A percentile compares a stretch with the other conserved stretches of the same genome.
phyloP scores from a whole-genome alignment of 2,888 invertebrate species.

The Lasioglossum malachurum region DNA sequence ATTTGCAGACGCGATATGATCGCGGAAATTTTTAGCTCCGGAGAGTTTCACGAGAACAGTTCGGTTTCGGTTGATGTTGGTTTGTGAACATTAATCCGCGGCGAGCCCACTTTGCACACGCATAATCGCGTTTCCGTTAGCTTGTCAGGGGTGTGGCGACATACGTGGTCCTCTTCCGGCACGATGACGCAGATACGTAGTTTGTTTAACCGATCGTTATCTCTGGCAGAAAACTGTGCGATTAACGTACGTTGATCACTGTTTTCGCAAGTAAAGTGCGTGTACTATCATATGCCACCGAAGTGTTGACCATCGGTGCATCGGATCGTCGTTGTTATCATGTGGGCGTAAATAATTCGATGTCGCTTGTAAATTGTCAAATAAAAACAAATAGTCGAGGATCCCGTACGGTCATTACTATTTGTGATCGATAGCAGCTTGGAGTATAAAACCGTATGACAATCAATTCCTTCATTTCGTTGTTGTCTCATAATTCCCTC shows the following conservation, averaged over 20 bases:
- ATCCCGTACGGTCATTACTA: neutral
- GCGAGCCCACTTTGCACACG: constrained; percentile 19
- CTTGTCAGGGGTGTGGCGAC: constrained; percentile 68
- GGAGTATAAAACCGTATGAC: neutral
- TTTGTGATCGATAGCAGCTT: constrained; percentile 10
- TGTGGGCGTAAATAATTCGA: neutral
- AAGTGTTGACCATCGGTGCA: neutral
- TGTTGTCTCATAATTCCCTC: neutral
- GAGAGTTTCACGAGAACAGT: neutral
- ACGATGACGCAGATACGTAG: constrained; percentile 66
- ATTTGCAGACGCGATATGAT: constrained; percentile 35
- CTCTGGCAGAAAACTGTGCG: constrained; percentile 37
- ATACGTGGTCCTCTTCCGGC: constrained; percentile 48
- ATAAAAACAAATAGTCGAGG: neutral
- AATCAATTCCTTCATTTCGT: neutral
- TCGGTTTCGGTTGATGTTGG: constrained; percentile 23
- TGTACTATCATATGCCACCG: neutral
- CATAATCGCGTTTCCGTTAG: constrained; percentile 33
- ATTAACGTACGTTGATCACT: constrained; percentile 16
- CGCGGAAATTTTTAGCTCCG: constrained; percentile 9
- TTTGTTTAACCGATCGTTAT: constrained; percentile 71
- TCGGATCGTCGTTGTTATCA: neutral
- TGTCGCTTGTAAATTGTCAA: neutral
- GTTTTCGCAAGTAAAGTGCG: constrained; percentile 23
- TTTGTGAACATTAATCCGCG: constrained; percentile 9